Conservation (phyloP, 1,140 invertebrate genomes). For the Brachionus angularis region DNA sequence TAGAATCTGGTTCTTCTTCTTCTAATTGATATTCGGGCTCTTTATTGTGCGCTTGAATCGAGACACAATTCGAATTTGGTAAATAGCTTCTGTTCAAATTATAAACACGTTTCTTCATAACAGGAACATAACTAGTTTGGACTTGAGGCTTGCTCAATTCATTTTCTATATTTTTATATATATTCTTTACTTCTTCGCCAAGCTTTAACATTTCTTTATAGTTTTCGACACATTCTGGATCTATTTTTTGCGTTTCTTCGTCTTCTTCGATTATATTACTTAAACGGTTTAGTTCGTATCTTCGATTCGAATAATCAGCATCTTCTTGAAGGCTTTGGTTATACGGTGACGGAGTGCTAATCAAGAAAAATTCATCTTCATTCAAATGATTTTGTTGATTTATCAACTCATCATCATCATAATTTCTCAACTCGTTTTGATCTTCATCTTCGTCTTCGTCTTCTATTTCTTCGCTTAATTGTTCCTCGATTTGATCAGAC, state of each 20-base stretch:
- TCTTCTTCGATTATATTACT: slow-evolving; percentile 43
- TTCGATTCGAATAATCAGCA: neutral
- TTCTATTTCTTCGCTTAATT: slow-evolving; percentile 23
- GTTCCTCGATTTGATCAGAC: neutral
- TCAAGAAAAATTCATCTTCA: slow-evolving; percentile 36
- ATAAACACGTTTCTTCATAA: slow-evolving; percentile 29
- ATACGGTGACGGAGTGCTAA: neutral
- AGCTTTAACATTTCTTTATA: slow-evolving; percentile 23
- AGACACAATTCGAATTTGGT: neutral
- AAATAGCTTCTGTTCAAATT: slow-evolving; percentile 22
- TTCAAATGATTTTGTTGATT: neutral
- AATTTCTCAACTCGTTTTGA: slow-evolving; percentile 5
- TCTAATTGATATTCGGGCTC: neutral
- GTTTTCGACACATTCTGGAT: neutral
- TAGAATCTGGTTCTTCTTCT: slow-evolving; percentile 27
- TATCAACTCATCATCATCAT: neutral
- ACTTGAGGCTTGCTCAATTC: neutral
- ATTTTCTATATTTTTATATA: slow-evolving; percentile 25
- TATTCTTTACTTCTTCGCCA: neutral
- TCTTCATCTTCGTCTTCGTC: slow-evolving; percentile 20
- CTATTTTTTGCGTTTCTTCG: neutral
- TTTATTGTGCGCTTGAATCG: neutral
- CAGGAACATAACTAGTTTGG: neutral
- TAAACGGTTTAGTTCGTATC: slow-evolving; percentile 8
- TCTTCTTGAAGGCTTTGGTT: neutral